Percentiles rank a stretch among this genome's conserved stretches.
Evolutionary conservation across 1,140 invertebrate species (phyloP).

Genomic region (Steinernema feltiae): DNA sequence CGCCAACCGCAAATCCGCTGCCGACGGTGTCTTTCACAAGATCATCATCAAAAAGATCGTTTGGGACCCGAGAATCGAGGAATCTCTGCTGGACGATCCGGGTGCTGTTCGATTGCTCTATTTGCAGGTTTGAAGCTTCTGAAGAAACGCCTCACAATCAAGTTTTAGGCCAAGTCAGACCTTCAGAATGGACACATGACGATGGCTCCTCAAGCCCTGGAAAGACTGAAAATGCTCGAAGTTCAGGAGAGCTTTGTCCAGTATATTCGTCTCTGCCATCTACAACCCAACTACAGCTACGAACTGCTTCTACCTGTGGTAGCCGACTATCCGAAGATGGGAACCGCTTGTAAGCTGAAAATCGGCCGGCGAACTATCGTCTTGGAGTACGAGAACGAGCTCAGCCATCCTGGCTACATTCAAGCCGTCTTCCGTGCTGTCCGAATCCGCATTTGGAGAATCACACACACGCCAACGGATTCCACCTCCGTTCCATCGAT

Average conservation of each 20-base stretch:
- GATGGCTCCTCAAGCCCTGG: background rate
- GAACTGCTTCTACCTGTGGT: slow-evolving; percentile 18
- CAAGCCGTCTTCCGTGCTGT: slow-evolving; percentile 13
- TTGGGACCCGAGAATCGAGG: slow-evolving; percentile 34
- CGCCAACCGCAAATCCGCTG: slow-evolving; percentile 57
- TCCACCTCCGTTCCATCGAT: slow-evolving; percentile 15
- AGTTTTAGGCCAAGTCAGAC: slow-evolving; percentile 30
- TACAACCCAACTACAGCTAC: slow-evolving; percentile 28
- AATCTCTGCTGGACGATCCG: slow-evolving; percentile 21
- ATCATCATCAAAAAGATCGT: slow-evolving; percentile 59
- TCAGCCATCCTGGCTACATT: background rate
- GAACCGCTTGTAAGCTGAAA: slow-evolving; percentile 24
- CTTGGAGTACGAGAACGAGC: slow-evolving; percentile 11
- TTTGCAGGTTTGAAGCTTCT: slow-evolving; percentile 24
- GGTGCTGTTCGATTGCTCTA: slow-evolving; percentile 18
- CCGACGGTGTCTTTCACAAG: slow-evolving; percentile 53
- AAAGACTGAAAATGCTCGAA: background rate
- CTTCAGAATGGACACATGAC: slow-evolving; percentile 8
- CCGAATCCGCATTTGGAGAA: background rate
- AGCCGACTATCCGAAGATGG: slow-evolving; percentile 29
- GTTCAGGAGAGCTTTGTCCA: slow-evolving; percentile 18
- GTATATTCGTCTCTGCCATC: slow-evolving; percentile 33
- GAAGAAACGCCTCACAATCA: too few species aligned
- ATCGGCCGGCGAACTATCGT: slow-evolving; percentile 34
- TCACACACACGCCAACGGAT: background rate